Evolutionary conservation across 1,140 invertebrate species (phyloP).

Genomic region (Contarinia nasturtii): DNA sequence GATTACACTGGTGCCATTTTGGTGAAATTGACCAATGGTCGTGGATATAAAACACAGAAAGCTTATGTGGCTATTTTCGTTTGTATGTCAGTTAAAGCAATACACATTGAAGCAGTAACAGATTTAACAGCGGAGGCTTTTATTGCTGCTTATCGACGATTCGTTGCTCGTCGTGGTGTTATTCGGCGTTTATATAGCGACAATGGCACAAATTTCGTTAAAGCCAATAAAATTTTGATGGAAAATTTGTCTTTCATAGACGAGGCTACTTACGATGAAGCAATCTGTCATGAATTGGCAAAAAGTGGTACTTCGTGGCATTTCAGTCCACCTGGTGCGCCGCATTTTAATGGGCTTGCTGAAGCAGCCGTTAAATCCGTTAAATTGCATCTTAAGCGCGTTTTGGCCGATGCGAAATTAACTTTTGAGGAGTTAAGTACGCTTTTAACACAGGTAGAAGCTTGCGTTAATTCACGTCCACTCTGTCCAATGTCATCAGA

Average conservation of each 20-base stretch:
- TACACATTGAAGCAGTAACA: slow-evolving; percentile 14
- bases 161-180: slow-evolving; percentile 13
- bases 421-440: slow-evolving; percentile 14
- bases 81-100: slow-evolving; percentile 10
- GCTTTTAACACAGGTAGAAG: slow-evolving; percentile 10
- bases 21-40: background rate
- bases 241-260: background rate
- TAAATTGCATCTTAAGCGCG: slow-evolving; percentile 14
- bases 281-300: background rate
- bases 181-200: slow-evolving; percentile 14
- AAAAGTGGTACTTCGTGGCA: slow-evolving; percentile 8
- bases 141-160: slow-evolving; percentile 13
- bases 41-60: slow-evolving; percentile 6
- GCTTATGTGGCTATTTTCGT: slow-evolving; percentile 12
- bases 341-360: slow-evolving; percentile 20
- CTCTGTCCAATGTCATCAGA: slow-evolving; percentile 11
- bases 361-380: slow-evolving; percentile 16
- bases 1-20: slow-evolving; percentile 21
- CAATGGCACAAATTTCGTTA: slow-evolving; percentile 15
- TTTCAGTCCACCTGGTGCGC: slow-evolving; percentile 5
- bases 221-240: slow-evolving; percentile 4
- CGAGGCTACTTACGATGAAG: background rate
- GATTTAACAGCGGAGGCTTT: slow-evolving; percentile 13
- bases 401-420: slow-evolving; percentile 11
- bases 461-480: slow-evolving; percentile 14